phyloP scores from a whole-genome alignment of 2,797 vertebrate species.

The Takifugu rubripes region DNA sequence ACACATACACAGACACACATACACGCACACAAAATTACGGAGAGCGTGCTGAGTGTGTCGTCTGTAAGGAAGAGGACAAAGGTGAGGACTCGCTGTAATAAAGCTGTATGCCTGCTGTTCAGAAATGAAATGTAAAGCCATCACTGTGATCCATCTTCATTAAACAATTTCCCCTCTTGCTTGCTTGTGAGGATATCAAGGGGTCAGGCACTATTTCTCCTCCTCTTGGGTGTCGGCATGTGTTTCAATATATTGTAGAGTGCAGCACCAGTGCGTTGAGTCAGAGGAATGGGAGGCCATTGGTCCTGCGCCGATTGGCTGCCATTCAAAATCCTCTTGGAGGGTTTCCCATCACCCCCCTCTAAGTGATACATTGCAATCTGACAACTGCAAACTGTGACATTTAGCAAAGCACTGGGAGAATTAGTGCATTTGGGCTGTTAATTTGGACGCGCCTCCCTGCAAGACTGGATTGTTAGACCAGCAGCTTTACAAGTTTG shows the following conservation, averaged over 20 bases:
- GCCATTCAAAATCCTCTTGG: conserved; percentile 79
- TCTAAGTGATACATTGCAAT: conserved; percentile 78
- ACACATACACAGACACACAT: conserved; percentile 11
- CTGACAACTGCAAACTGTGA: conserved; percentile 80
- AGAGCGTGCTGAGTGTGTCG: conserved; percentile 58
- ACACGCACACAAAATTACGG: conserved; percentile 37
- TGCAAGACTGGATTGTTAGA: conserved; percentile 66
- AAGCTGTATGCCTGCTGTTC: conserved; percentile 82
- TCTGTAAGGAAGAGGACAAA: conserved; percentile 68
- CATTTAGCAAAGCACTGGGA: conserved; percentile 77
- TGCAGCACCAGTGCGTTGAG: conserved; percentile 44
- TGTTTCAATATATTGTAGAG: conserved; percentile 74
- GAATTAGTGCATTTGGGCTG: conserved; percentile 68
- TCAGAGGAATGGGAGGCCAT: conserved; percentile 64
- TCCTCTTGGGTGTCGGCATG: conserved; percentile 67
- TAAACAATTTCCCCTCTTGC: conserved; percentile 77
- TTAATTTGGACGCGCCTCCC: conserved; percentile 54
- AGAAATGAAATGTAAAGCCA: conserved; percentile 83
- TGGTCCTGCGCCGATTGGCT: conserved; percentile 76
- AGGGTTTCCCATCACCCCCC: conserved; percentile 75
- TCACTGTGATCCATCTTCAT: conserved; percentile 81
- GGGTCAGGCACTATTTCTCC: conserved; percentile 73
- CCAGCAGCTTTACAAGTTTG: conserved; percentile 52
- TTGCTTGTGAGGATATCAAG: conserved; percentile 73
- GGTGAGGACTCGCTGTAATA: conserved; percentile 79